A percentile compares a stretch with the other conserved stretches of the same genome.
Evolutionary conservation across 1,140 invertebrate genomes (phyloP).

Genomic region (Apocrypta bakeri): DNA sequence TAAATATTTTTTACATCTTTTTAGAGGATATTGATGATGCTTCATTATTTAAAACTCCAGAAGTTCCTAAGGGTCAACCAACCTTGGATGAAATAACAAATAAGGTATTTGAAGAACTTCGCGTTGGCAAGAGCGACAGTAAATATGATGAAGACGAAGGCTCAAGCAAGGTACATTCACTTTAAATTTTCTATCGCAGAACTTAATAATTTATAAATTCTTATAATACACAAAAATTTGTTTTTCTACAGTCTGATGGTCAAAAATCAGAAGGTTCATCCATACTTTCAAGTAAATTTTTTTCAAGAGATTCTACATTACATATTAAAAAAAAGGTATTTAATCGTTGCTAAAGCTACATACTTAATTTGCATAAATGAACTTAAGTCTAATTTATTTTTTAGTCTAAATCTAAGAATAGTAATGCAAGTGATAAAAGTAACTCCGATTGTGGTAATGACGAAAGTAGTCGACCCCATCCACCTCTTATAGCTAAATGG

Average conservation of each 20-base stretch:
- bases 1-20: background rate
- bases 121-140: slow-evolving; percentile 77
- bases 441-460: slow-evolving; percentile 65
- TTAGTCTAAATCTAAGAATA: slow-evolving; percentile 68
- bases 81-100: slow-evolving; percentile 89
- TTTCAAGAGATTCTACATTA: slow-evolving; percentile 78
- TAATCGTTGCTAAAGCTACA: background rate
- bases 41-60: slow-evolving; percentile 57
- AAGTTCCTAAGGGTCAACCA: slow-evolving; percentile 68
- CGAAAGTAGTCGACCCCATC: slow-evolving; percentile 65
- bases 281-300: slow-evolving; percentile 81
- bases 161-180: slow-evolving; percentile 76
- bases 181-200: background rate
- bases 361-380: background rate
- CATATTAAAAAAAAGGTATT: slow-evolving; percentile 70
- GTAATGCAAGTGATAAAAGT: slow-evolving; percentile 66
- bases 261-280: slow-evolving; percentile 84
- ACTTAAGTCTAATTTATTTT: background rate
- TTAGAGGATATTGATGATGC: slow-evolving; percentile 48
- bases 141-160: slow-evolving; percentile 72
- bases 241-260: slow-evolving; percentile 79
- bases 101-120: slow-evolving; percentile 87
- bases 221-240: slow-evolving; percentile 45
- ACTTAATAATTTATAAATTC: slow-evolving; percentile 43
- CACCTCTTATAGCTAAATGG: slow-evolving; percentile 81